A percentile compares a stretch with the other conserved stretches of the same genome.
These are phyloP conservation scores for Kryptolebias ocellatus DNA, from an alignment of 2,797 vertebrate genomes.

Conservation along the genomic window DNA sequence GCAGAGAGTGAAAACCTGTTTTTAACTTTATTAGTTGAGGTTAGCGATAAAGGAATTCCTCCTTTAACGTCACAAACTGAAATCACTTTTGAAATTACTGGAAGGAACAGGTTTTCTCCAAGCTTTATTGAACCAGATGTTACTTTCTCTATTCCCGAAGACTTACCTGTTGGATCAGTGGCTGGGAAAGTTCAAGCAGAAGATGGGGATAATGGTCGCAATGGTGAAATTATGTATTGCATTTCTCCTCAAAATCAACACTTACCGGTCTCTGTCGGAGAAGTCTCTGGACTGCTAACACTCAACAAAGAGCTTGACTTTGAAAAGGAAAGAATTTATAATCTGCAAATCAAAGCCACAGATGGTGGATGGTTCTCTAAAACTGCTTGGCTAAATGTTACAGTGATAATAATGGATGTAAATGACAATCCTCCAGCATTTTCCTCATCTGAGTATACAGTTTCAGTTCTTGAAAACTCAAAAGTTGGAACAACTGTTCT, in stretches of 20 bases:
- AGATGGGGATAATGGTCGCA: conserved; percentile 78
- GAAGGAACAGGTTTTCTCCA: conserved; percentile 74
- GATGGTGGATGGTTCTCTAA: conserved; percentile 79
- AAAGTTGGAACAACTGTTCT: conserved; percentile 68
- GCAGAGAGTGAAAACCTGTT: conserved; percentile 46
- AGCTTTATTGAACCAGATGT: conserved; percentile 63
- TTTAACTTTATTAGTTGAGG: conserved; percentile 67
- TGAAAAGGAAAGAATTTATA: conserved; percentile 68
- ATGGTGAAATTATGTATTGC: conserved; percentile 73
- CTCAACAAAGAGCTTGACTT: conserved; percentile 77
- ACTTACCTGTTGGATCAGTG: conserved; percentile 77
- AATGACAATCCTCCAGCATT: conserved; percentile 84
- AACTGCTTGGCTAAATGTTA: conserved; percentile 68
- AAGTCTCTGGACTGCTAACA: conserved; percentile 75
- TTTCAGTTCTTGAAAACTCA: conserved; percentile 76
- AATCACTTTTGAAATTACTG: conserved; percentile 75
- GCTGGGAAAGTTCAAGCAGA: conserved; percentile 79
- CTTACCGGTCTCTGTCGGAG: conserved; percentile 72
- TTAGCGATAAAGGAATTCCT: conserved; percentile 74
- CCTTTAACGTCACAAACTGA: conserved; percentile 68
- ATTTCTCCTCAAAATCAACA: conserved; percentile 56
- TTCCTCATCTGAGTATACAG: conserved; percentile 58
- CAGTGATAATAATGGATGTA: conserved; percentile 76
- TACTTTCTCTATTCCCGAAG: conserved; percentile 78
- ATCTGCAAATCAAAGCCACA: conserved; percentile 66